Base-by-base conservation (phyloP, 2,113 vertebrate genomes). In the Epinephelus moara region DNA sequence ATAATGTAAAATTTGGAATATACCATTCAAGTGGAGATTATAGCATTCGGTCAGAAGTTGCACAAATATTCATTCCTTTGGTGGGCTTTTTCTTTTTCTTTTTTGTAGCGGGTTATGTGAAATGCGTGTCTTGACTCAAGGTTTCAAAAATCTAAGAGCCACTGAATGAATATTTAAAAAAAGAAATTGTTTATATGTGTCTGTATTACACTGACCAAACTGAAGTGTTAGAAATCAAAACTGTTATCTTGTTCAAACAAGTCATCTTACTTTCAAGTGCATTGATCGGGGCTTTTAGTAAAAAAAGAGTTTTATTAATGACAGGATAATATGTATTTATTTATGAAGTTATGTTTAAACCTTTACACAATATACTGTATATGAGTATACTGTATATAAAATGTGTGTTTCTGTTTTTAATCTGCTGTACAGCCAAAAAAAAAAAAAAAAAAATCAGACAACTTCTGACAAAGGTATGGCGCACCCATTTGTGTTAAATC, bases 391-490 rank as follows among this genome's bases (percentile, higher is more conserved):
- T 91, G 88, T 94, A 81, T 92, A 67, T 88, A 80, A 85, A 87
- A 70, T 92, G 81, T 79, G 91, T 92, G 89, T 92, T 84, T 90
- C 55, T 92, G 87, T 95, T 91, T 92, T 78, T 88, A 83, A 82
- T 75, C 78, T 89, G 85, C 82, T 87, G 86, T 93, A 84, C 67
- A 77, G 85, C 70, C 79, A 84, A 86, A 91, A 86, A 42, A 42
- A 30, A 30, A 30, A 40, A 42, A 42, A 42, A 10, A 45, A 12
- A 87, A 33, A 67, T 69, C 61, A 14, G 75, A 70, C 53, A 61
- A 25, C 75, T 68, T 90, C 70, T 89, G 83, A 75, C 53, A 81
- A 75, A 79, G 77, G 47, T 82, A 82, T 89, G 82, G 78, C 81
- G 3, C 86, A 88, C n/a, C 30, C 71, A 59, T 87, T 88, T 91